A percentile compares a stretch with the other conserved stretches of the same genome.
phyloP scores from a whole-genome alignment of 1,140 invertebrate genomes.

The Ridgeia piscesae region DNA sequence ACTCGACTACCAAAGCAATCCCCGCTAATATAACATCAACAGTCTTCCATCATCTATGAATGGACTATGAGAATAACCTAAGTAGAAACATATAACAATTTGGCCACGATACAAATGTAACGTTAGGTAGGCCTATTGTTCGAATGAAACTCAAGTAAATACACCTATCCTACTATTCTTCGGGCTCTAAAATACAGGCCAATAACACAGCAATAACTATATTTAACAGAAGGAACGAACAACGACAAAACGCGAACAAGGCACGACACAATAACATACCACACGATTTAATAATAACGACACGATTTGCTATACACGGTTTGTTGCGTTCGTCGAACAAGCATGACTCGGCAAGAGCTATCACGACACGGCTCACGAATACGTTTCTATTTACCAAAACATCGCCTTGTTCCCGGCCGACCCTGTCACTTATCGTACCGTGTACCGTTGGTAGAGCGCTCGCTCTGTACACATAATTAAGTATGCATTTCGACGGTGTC shows the following conservation, averaged over 20 bases:
- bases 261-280: neutral
- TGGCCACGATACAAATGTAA: too few relatives aligned
- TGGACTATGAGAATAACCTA: neutral
- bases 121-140: too few relatives aligned
- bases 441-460: neutral
- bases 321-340: neutral
- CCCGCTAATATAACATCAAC: too few relatives aligned
- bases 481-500: neutral
- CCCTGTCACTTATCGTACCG: neutral
- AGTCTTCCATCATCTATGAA: too few relatives aligned
- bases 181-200: neutral
- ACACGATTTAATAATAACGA: too few relatives aligned
- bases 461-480: too few relatives aligned
- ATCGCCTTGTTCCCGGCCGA: neutral
- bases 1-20: neutral
- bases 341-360: neutral
- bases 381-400: neutral
- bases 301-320: too few relatives aligned
- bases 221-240: neutral
- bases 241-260: neutral
- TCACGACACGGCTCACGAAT: neutral
- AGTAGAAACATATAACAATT: too few relatives aligned
- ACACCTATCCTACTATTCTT: neutral
- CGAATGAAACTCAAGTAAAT: neutral
- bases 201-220: neutral